Base-by-base conservation (phyloP, 2,113 vertebrate genomes). In the Furnarius figulus region DNA sequence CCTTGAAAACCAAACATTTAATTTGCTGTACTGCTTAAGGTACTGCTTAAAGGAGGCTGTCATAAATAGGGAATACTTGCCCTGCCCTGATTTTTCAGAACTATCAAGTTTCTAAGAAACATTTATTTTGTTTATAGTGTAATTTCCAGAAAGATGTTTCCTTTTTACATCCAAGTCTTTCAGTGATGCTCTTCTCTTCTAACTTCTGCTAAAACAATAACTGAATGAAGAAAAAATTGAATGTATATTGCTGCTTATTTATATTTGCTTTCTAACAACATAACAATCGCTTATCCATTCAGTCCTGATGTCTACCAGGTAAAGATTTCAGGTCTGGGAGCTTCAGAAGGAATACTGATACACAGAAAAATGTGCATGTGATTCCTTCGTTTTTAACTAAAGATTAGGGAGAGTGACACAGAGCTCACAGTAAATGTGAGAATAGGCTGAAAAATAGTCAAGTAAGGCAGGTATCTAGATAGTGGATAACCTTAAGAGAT, bases 331-430 rank as follows among this genome's bases (percentile, higher is more conserved):
- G 47, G 5, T 59, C 8, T 61, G 5, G 61, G 52, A 61, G 30
- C 25, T 20, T 78, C 30, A 75, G 56, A 78, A 63, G 8, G 10
- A 81, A 55, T 50, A 42, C 1, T 39, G 39, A 56, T 39, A 25
- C 1, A 7, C 1, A 44, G 33, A 56, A 66, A 61, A n/a, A 56
- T 2, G 1, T 35, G 7, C 5, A 7, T 62, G 23, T 18, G 25
- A 56, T 39, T 46, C n/a, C 14, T 66, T 89, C 0, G 6, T 71
- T 65, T 84, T 89, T 35, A 55, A 52, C 15, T 17, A 52, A 37
- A 72, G 11, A 5, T 5, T 61, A 17, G 12, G 17, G 7, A 62
- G 10, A 55, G 5, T 35, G 24, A 37, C 46, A 23, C 2, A 39
- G 21, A 66, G 13, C 19, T 58, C n/a, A n/a, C n/a, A n/a, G 20